Evolutionary conservation across 1,140 invertebrate species (phyloP).

Genomic region (Oedothorax gibbosus): DNA sequence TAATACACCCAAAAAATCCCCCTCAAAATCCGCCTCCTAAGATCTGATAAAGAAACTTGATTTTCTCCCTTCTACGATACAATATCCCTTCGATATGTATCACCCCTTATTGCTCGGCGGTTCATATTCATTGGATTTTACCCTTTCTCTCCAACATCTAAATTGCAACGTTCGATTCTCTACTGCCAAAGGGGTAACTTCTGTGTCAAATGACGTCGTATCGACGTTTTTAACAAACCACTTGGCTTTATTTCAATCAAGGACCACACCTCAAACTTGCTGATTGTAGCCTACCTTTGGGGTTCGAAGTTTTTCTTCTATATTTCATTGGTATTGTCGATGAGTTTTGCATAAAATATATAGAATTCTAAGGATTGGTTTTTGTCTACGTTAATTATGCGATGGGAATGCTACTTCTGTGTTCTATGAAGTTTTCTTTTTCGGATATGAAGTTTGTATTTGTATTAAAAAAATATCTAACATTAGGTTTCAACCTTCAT

Average conservation of each 20-base stretch:
- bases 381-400: conserved; percentile 44
- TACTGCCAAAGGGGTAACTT: conserved; percentile 29
- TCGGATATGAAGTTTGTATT: too few relatives aligned
- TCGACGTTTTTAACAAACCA: conserved; percentile 55
- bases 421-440: background rate
- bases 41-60: too few relatives aligned
- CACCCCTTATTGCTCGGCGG: background rate
- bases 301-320: background rate
- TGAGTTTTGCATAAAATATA: background rate
- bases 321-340: background rate
- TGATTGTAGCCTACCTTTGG: conserved; percentile 2
- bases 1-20: too few relatives aligned
- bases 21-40: too few relatives aligned
- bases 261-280: background rate
- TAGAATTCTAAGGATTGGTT: conserved; percentile 27
- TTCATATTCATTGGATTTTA: conserved; percentile 6
- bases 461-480: too few relatives aligned
- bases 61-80: background rate
- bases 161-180: background rate
- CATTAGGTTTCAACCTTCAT: too few relatives aligned
- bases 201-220: conserved; percentile 24
- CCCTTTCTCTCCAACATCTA: conserved; percentile 2
- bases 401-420: background rate
- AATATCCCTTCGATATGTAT: conserved; percentile 8
- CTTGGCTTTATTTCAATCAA: background rate